Evolutionary conservation across 2,888 invertebrate species (phyloP).

Genomic region (Teinopalpus imperialis): DNA sequence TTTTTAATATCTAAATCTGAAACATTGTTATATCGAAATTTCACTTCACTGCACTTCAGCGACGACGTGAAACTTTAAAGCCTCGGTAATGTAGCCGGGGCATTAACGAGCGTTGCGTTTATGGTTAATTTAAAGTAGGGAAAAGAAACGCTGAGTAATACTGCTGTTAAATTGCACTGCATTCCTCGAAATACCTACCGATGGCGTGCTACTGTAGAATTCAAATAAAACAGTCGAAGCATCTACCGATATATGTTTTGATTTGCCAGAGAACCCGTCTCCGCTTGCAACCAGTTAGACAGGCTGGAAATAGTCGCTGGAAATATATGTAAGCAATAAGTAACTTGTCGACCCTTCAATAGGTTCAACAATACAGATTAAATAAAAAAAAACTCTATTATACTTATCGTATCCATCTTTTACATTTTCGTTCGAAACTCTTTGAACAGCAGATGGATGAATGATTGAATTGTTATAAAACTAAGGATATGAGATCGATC

Average conservation of each 20-base stretch:
- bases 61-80: too few species aligned
- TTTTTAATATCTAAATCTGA: too few species aligned
- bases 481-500: too few species aligned
- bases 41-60: too few species aligned
- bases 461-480: too few species aligned
- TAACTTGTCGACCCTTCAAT: conserved; percentile 4
- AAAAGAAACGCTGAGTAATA: neutral
- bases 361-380: neutral
- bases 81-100: too few species aligned
- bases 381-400: too few species aligned
- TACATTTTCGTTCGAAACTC: too few species aligned
- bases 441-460: too few species aligned
- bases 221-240: neutral
- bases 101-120: neutral
- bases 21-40: too few species aligned
- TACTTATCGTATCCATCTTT: too few species aligned
- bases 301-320: conserved; percentile 10
- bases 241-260: conserved; percentile 4
- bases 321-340: conserved; percentile 10
- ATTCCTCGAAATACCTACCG: neutral
- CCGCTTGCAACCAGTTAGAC: conserved; percentile 14
- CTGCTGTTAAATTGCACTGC: neutral
- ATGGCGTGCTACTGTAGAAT: neutral
- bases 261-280: conserved; percentile 14
- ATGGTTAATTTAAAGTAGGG: neutral